Conservation (phyloP, 2,888 invertebrate species). For the Platynereis dumerilii region DNA sequence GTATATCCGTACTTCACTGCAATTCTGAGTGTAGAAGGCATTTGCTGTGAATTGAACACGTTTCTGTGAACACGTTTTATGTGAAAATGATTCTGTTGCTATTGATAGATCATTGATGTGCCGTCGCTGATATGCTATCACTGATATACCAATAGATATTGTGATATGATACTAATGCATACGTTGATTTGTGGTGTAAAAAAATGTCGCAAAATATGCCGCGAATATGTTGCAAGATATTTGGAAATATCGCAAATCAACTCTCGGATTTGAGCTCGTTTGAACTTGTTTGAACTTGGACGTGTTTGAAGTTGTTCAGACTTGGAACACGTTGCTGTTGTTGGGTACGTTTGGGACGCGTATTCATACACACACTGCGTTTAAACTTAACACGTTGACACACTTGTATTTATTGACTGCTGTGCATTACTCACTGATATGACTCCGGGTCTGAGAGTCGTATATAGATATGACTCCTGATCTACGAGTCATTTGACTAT, state of each 20-base stretch:
- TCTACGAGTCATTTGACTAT: no score
- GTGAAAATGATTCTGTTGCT: no score
- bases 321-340: background rate
- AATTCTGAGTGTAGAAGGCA: no score
- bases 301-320: background rate
- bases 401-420: no score
- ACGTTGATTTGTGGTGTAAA: background rate
- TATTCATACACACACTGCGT: background rate
- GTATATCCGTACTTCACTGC: no score
- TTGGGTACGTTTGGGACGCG: background rate
- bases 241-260: background rate
- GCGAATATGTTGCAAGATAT: background rate
- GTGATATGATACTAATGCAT: background rate
- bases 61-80: no score
- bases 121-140: background rate
- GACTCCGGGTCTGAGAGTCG: no score
- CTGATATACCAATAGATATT: background rate
- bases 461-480: no score
- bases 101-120: no score
- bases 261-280: background rate
- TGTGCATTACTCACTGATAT: no score
- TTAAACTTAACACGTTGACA: background rate
- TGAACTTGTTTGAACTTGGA: background rate
- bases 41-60: no score
- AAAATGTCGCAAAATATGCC: background rate